These are phyloP conservation scores for Platygyra sinensis DNA, from an alignment of 64 coral and sea anemone genomes.

Conservation along the genomic window DNA sequence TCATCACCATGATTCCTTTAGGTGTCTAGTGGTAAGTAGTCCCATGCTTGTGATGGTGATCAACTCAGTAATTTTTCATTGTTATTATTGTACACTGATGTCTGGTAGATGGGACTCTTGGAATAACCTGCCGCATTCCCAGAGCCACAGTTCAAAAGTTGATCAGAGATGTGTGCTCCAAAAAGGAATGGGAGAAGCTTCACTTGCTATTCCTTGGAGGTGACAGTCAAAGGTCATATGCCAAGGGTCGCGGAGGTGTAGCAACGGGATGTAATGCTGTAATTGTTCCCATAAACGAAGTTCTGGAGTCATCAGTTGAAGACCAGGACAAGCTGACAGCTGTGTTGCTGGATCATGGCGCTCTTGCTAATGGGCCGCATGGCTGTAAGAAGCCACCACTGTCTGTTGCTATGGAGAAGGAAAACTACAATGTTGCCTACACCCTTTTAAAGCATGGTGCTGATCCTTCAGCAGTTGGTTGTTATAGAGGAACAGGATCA, in stretches of 20 bases:
- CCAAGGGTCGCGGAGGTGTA: slow-evolving; percentile 63
- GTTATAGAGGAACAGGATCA: slow-evolving; percentile 4
- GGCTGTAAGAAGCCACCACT: slow-evolving; percentile 61
- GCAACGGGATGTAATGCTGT: slow-evolving; percentile 55
- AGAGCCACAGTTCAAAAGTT: slow-evolving; percentile 30
- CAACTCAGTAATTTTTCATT: not conserved
- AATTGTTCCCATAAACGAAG: slow-evolving; percentile 46
- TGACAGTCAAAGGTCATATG: slow-evolving; percentile 33
- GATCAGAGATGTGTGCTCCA: slow-evolving; percentile 40
- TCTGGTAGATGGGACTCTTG: slow-evolving; percentile 26
- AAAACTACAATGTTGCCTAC: slow-evolving; percentile 40
- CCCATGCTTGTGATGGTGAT: no score
- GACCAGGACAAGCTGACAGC: slow-evolving; percentile 45
- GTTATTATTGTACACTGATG: no score
- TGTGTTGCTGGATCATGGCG: slow-evolving; percentile 75
- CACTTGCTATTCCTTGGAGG: slow-evolving; percentile 71
- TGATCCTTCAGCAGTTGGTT: slow-evolving; percentile 53
- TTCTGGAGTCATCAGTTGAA: slow-evolving; percentile 22
- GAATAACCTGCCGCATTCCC: slow-evolving; percentile 34
- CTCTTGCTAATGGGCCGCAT: slow-evolving; percentile 49
- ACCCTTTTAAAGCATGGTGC: slow-evolving; percentile 61
- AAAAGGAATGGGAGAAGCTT: slow-evolving; percentile 74
- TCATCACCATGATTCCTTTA: no score
- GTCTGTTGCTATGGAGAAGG: slow-evolving; percentile 53
- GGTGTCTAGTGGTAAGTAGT: no score